Evolutionary conservation across 2,888 invertebrate species (phyloP).

Genomic region (Galerucella calmariensis): DNA sequence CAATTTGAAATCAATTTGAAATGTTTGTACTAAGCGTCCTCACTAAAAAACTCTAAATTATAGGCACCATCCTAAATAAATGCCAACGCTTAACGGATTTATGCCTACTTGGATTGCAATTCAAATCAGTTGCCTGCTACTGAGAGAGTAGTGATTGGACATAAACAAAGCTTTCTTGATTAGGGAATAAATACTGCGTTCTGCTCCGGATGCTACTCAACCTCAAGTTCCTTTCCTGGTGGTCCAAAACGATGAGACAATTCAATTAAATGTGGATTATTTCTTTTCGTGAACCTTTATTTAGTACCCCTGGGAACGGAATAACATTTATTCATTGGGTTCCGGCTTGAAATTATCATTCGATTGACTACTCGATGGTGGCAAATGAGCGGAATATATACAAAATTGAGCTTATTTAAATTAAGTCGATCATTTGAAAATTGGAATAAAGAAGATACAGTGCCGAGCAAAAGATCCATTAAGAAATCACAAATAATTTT

Average conservation of each 20-base stretch:
- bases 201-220: slow-evolving; percentile 51
- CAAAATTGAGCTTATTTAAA: not conserved
- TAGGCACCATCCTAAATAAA: slow-evolving; percentile 60
- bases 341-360: slow-evolving; percentile 14
- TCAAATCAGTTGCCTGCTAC: slow-evolving; percentile 61
- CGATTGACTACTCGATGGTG: not conserved
- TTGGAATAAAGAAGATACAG: not conserved
- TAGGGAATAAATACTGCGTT: slow-evolving; percentile 61
- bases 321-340: slow-evolving; percentile 29
- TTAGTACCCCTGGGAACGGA: slow-evolving; percentile 30
- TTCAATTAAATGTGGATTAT: slow-evolving; percentile 59
- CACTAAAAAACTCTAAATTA: slow-evolving; percentile 53
- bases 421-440: not conserved
- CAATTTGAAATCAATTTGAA: not conserved
- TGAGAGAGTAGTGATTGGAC: slow-evolving; percentile 59
- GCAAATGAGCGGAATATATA: not conserved
- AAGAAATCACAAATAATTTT: too few species aligned
- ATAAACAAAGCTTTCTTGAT: slow-evolving; percentile 63
- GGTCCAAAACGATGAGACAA: slow-evolving; percentile 61
- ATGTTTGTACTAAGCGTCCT: slow-evolving; percentile 10
- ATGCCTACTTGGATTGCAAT: slow-evolving; percentile 60
- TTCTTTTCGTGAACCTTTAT: slow-evolving; percentile 42
- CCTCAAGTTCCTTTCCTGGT: slow-evolving; percentile 51
- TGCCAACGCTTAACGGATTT: slow-evolving; percentile 62
- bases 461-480: too few species aligned